Conservation (phyloP, 2,113 vertebrate species). For the Brienomyrus brachyistius region DNA sequence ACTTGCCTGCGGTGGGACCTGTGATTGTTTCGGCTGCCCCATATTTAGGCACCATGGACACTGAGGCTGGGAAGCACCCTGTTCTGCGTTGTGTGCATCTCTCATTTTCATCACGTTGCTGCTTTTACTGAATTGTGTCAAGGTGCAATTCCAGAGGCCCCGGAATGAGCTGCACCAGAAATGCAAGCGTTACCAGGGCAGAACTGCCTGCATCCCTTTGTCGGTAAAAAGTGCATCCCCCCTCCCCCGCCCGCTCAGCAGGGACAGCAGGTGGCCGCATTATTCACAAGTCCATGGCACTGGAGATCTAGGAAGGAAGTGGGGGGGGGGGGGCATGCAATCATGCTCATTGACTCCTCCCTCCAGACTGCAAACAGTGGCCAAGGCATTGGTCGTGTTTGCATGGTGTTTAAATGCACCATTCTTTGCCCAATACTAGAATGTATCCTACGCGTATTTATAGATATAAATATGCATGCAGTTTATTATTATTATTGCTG, state of each 20-base stretch:
- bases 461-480: neutral
- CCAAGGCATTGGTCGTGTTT: neutral
- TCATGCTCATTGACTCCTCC: neutral
- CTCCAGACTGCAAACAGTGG: neutral
- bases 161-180: neutral
- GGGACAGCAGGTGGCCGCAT: neutral
- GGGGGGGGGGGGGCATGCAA: neutral
- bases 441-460: neutral
- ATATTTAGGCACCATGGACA: neutral
- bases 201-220: neutral
- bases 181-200: neutral
- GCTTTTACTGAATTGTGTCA: neutral
- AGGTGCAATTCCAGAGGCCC: neutral
- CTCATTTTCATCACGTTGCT: neutral
- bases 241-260: neutral
- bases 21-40: neutral
- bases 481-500: neutral
- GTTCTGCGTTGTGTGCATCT: neutral
- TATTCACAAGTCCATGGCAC: neutral
- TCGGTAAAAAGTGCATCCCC: neutral
- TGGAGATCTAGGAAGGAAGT: neutral
- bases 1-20: neutral
- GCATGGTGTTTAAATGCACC: neutral
- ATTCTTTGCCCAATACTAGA: neutral
- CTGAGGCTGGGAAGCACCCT: neutral